These are phyloP conservation scores for Indri indri DNA, from an alignment of 2,113 vertebrate genomes.

Conservation along the genomic window DNA sequence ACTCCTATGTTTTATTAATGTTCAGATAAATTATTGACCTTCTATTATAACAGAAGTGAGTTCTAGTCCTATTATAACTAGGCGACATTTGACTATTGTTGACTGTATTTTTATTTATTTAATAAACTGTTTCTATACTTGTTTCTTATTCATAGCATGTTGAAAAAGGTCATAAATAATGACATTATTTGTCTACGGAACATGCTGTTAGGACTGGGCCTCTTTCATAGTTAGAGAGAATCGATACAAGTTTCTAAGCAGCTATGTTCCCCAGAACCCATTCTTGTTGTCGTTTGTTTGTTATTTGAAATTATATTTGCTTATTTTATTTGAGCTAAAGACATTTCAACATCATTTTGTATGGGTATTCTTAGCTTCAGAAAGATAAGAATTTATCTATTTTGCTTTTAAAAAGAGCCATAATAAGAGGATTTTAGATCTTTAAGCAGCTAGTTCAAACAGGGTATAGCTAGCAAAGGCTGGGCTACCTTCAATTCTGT, in stretches of 20 bases:
- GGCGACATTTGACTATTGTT: slow-evolving; percentile 22
- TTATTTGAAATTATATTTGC: slow-evolving; percentile 41
- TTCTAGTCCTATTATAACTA: background rate
- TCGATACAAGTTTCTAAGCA: background rate
- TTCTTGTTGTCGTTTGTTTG: slow-evolving; percentile 2
- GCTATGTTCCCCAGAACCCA: background rate
- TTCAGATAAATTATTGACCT: slow-evolving; percentile 33
- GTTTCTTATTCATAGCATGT: slow-evolving; percentile 1
- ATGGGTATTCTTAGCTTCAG: background rate
- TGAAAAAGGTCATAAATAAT: background rate
- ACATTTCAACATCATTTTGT: slow-evolving; percentile 25
- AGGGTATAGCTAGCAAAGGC: background rate
- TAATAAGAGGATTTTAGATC: background rate
- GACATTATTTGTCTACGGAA: background rate
- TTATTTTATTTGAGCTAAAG: slow-evolving; percentile 20
- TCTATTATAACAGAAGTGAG: slow-evolving; percentile 23
- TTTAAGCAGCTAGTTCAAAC: background rate
- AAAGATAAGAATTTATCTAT: slow-evolving; percentile 27
- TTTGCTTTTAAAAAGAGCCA: background rate
- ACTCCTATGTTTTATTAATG: slow-evolving; percentile 56
- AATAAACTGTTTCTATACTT: background rate
- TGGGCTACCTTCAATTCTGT: background rate
- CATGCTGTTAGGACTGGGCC: background rate
- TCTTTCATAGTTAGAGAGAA: background rate
- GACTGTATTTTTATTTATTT: slow-evolving; percentile 42